Evolutionary conservation across 1,140 invertebrate species (phyloP).

Genomic region (Spodoptera litura): DNA sequence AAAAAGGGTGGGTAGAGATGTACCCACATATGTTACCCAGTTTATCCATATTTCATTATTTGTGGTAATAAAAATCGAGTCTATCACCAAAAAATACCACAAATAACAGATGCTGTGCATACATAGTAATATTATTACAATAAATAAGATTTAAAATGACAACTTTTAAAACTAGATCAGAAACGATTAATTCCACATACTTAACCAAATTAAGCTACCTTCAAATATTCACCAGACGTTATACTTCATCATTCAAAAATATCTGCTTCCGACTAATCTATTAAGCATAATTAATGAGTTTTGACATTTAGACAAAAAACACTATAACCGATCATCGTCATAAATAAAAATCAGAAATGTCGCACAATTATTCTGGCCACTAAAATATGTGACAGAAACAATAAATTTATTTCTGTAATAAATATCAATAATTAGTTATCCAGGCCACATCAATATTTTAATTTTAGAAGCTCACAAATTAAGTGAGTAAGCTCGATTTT

Average conservation of each 20-base stretch:
- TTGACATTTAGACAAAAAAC: conserved; percentile 22
- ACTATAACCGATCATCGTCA: neutral
- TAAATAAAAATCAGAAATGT: conserved; percentile 20
- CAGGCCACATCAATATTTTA: conserved; percentile 16
- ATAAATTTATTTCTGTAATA: conserved; percentile 25
- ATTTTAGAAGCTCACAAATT: neutral
- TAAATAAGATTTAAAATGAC: neutral
- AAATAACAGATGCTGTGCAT: too few species aligned
- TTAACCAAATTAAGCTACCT: conserved; percentile 9
- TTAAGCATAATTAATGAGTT: conserved; percentile 36
- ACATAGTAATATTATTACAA: too few species aligned
- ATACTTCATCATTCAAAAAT: conserved; percentile 28
- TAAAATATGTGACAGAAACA: conserved; percentile 33
- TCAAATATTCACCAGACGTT: neutral
- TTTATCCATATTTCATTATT: too few species aligned
- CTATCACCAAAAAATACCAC: too few species aligned
- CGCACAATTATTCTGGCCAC: neutral
- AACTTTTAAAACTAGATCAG: conserved; percentile 6
- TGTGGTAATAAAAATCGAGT: too few species aligned
- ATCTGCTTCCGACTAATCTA: conserved; percentile 21
- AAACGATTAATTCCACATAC: conserved; percentile 11
- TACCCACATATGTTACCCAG: too few species aligned
- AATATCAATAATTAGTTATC: conserved; percentile 26
- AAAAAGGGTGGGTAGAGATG: too few species aligned
- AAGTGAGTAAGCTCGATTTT: conserved; percentile 16